These are phyloP conservation scores for Melinopterus prodromus DNA, from an alignment of 2,888 invertebrate genomes.

Conservation along the genomic window DNA sequence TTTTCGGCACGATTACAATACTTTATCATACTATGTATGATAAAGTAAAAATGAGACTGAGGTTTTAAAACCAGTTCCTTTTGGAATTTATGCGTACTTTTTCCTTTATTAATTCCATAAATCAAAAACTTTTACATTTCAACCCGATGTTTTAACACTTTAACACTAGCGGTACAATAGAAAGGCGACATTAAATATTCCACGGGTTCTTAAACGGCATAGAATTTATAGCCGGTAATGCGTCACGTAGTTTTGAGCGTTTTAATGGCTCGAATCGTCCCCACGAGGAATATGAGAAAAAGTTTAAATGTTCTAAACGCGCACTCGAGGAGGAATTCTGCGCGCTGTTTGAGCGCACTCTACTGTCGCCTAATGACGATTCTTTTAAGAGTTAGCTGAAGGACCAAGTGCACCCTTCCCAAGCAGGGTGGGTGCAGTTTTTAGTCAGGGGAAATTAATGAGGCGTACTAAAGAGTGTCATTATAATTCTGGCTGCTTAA, in stretches of 20 bases:
- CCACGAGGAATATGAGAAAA: background rate
- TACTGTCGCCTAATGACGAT: conserved; percentile 40
- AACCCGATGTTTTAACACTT: background rate
- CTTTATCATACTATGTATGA: too few species aligned
- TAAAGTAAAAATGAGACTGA: too few species aligned
- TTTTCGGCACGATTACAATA: too few species aligned
- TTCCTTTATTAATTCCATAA: background rate
- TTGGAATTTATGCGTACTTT: background rate
- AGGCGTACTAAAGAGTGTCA: conserved; percentile 42
- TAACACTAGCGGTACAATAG: background rate
- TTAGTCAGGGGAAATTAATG: conserved; percentile 43
- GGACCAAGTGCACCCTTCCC: background rate
- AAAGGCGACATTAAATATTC: background rate
- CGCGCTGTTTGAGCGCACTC: background rate
- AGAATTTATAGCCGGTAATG: background rate
- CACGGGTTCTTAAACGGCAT: background rate
- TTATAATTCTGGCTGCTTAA: background rate
- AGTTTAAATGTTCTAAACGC: background rate
- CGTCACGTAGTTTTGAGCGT: background rate
- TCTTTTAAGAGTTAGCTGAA: conserved; percentile 36
- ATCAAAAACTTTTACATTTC: background rate
- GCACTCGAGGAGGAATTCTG: background rate
- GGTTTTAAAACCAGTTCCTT: too few species aligned
- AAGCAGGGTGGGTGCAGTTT: conserved; percentile 42
- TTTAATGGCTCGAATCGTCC: conserved; percentile 4